Evolutionary conservation across 2,888 invertebrate genomes (phyloP).

Genomic region (Campaea margaritaria): DNA sequence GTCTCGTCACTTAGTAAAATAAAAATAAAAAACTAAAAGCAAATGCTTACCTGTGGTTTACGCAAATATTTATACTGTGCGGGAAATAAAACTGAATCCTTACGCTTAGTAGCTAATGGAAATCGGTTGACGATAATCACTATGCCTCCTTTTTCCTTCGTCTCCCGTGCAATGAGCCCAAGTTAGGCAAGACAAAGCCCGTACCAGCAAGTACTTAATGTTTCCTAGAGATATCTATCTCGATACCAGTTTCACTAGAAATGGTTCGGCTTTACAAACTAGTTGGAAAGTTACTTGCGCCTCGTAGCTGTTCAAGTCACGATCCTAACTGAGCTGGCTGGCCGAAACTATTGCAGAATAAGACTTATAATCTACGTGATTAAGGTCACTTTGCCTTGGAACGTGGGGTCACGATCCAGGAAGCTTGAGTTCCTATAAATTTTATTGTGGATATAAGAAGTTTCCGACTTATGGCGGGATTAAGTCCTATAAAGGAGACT

Average conservation of each 20-base stretch:
- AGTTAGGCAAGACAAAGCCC: slow-evolving; percentile 10
- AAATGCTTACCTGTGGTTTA: too few species aligned
- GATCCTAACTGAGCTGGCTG: slow-evolving; percentile 39
- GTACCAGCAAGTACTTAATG: slow-evolving; percentile 23
- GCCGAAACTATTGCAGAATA: slow-evolving; percentile 20
- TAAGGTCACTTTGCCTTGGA: slow-evolving; percentile 23
- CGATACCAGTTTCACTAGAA: slow-evolving; percentile 57
- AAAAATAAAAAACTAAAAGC: too few species aligned
- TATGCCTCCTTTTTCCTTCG: too few species aligned
- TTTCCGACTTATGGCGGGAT: slow-evolving; percentile 29
- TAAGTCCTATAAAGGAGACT: slow-evolving; percentile 19
- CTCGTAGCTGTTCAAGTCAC: slow-evolving; percentile 56
- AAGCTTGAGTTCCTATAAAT: slow-evolving; percentile 40
- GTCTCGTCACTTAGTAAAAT: too few species aligned
- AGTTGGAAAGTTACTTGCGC: slow-evolving; percentile 71
- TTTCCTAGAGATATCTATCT: slow-evolving; percentile 48
- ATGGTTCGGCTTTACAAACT: slow-evolving; percentile 70
- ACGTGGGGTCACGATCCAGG: slow-evolving; percentile 23
- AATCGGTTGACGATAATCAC: too few species aligned
- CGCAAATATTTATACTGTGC: too few species aligned
- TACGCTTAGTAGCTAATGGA: too few species aligned
- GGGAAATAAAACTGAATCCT: too few species aligned
- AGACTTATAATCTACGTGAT: slow-evolving; percentile 24
- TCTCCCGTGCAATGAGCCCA: neutral
- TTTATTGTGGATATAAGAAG: slow-evolving; percentile 28